These are phyloP conservation scores for Uropsilus gracilis DNA, from an alignment of 2,113 vertebrate genomes.

Conservation along the genomic window DNA sequence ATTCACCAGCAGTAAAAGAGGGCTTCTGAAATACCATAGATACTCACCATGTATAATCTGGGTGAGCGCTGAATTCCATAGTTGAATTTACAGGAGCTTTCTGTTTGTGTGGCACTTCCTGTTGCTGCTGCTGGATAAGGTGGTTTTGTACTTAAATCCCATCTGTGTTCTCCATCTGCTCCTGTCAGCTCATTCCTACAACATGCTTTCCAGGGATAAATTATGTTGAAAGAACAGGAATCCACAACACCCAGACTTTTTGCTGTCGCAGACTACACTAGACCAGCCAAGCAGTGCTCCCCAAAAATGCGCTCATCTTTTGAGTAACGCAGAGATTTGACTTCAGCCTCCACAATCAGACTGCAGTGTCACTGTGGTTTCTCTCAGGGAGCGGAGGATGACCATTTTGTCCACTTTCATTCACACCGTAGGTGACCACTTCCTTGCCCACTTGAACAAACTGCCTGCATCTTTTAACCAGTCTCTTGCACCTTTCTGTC, in stretches of 20 bases:
- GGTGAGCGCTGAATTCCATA: neutral
- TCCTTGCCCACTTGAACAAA: neutral
- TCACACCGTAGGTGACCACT: neutral
- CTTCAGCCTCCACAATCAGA: neutral
- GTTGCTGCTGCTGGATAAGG: neutral
- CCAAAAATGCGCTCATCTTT: neutral
- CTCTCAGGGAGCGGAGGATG: neutral
- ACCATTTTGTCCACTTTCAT: slow-evolving; percentile 45
- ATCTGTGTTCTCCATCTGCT: neutral
- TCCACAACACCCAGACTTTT: neutral
- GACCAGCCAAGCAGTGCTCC: neutral
- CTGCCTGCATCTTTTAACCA: neutral
- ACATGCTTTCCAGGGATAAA: slow-evolving; percentile 24
- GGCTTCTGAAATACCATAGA: neutral
- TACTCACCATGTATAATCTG: neutral
- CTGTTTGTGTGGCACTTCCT: neutral
- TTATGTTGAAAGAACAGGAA: neutral
- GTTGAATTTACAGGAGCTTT: neutral
- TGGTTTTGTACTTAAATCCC: neutral
- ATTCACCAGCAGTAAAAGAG: neutral
- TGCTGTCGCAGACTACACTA: neutral
- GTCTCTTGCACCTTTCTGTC: neutral
- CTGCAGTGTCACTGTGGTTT: neutral
- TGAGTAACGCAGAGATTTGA: neutral
- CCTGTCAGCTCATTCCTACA: neutral